Evolutionary conservation across 1,140 invertebrate genomes (phyloP), one percentile per base, ranked within the genome.

Genomic region (Lutraria rhynchaena): DNA sequence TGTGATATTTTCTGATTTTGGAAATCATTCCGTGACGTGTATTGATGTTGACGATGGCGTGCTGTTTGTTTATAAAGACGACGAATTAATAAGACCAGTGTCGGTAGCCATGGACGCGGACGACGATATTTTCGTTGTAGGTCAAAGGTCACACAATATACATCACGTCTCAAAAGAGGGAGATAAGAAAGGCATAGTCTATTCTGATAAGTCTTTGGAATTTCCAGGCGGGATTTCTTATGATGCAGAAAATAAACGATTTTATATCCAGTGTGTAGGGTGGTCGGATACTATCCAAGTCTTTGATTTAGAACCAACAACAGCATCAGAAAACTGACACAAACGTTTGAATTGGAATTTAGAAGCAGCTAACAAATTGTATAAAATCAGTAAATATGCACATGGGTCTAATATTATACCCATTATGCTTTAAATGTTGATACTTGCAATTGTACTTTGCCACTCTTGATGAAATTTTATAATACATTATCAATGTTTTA

Each of bases 181-280:
- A 2, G 76, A 37, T 19, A 80, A 80, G 37, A 55, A 67, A 33
- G 76, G 76, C 0, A 49, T 80, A 7, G 49, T 80, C 7, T 70
- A 69, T 57, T 33, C 51, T 9, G 61, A 80, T 31, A 53, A 53
- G n/a, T 17, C 33, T 5, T 70, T 80, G 76, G 76, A 80, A 57
- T 80, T 57, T 60, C 76, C 76, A 0, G 76, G 76, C 3, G 76
- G 76, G 13, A 69, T 80, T n/a, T 35, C 63, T 9, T 80, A 55
- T 49, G 76, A 80, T 29, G 37, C 4, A 27, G 22, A 15, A 24
- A 60, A 57, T 22, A n/a, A 44, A 2, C 27, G 33, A 24, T 80
- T 80, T 37, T 80, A 60, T 44, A n/a, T 80, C 17, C 76, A 80
- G 65, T 80, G 76, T 35, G 70, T 57, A 41, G 76, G 76, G 4